Conservation (phyloP, 1,140 invertebrate genomes). For the Philopotamus ludificatus region DNA sequence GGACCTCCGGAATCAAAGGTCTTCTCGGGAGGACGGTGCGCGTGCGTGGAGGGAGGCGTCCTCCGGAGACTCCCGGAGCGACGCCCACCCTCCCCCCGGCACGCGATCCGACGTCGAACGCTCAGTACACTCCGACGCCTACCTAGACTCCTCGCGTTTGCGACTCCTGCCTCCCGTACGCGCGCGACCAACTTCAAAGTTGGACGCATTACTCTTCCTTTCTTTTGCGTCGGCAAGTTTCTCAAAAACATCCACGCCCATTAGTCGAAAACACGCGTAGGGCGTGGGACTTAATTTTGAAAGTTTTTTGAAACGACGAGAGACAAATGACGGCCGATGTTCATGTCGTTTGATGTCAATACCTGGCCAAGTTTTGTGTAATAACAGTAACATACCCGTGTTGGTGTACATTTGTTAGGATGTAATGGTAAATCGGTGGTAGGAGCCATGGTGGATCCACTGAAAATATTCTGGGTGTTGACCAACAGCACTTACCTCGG, state of each 20-base stretch:
- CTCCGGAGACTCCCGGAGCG: not conserved
- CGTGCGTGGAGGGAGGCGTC: not conserved
- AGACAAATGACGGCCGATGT: not conserved
- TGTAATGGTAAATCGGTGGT: not conserved
- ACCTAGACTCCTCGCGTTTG: not conserved
- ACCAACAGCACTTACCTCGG: constrained; percentile 73
- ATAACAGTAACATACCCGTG: not conserved
- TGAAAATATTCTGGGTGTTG: constrained; percentile 71
- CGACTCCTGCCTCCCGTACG: not conserved
- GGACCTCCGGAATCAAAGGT: not conserved
- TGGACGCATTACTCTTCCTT: not conserved
- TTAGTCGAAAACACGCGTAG: not conserved
- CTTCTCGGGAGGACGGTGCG: not conserved
- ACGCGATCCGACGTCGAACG: not conserved
- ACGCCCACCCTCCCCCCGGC: not conserved
- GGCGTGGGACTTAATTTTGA: not conserved
- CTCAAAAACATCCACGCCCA: not conserved
- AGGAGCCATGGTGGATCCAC: constrained; percentile 63
- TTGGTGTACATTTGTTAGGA: not conserved
- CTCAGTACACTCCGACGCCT: not conserved
- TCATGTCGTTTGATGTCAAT: not conserved
- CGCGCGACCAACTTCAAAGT: not conserved
- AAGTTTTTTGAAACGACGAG: not conserved
- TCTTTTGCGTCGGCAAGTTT: not conserved
- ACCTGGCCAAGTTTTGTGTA: not conserved